phyloP scores from a whole-genome alignment of 2,888 invertebrate species.

The Erannis defoliaria region DNA sequence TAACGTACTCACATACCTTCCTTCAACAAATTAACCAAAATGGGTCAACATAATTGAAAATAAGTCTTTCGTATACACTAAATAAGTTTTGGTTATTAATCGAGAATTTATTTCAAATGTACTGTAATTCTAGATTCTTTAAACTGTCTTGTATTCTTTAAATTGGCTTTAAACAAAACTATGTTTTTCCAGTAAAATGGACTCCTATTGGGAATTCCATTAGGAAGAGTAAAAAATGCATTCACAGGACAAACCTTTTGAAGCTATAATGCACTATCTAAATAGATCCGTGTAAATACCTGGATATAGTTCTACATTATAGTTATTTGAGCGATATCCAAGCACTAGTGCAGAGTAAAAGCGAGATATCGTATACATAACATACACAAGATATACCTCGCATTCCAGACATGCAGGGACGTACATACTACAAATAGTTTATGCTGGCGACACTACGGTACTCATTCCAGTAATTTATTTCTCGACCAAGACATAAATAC shows the following conservation, averaged over 20 bases:
- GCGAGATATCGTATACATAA: constrained; percentile 52
- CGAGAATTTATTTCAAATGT: background rate
- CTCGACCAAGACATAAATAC: constrained; percentile 19
- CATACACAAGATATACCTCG: constrained; percentile 55
- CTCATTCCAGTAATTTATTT: constrained; percentile 45
- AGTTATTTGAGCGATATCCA: constrained; percentile 41
- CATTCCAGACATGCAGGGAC: constrained; percentile 66
- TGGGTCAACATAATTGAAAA: background rate
- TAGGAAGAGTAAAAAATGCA: constrained; percentile 5
- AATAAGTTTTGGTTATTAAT: background rate
- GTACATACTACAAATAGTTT: constrained; percentile 35
- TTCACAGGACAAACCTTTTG: constrained; percentile 14
- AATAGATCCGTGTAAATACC: constrained; percentile 1
- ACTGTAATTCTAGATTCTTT: background rate
- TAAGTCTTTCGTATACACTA: background rate
- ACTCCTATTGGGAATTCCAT: no score
- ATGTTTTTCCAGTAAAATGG: background rate
- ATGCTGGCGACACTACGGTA: constrained; percentile 46
- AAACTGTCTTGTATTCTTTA: background rate
- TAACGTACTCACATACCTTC: background rate
- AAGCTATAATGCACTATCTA: constrained; percentile 21
- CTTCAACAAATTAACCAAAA: background rate
- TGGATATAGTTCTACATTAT: constrained; percentile 19
- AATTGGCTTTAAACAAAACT: background rate
- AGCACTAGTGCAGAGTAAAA: constrained; percentile 50